Evolutionary conservation across 2,113 vertebrate species (phyloP).

Genomic region (Pangasianodon hypophthalmus): DNA sequence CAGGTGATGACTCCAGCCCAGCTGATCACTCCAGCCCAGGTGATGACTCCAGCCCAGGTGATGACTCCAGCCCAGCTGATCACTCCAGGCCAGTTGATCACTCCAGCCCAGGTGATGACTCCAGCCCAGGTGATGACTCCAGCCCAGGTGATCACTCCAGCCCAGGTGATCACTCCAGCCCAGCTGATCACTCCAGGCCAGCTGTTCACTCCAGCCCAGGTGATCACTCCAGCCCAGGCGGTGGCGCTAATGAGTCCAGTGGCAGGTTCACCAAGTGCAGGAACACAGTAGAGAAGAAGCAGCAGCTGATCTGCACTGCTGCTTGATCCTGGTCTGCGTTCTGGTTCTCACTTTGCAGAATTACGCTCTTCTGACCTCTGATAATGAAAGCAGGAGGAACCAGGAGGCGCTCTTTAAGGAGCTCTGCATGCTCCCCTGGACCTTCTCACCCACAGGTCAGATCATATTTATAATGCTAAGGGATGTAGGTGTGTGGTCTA

Average conservation of each 20-base stretch:
- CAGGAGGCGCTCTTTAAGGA: background rate
- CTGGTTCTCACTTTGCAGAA: fast-evolving
- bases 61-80: background rate
- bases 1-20: background rate
- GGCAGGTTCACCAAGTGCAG: background rate
- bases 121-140: background rate
- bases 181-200: background rate
- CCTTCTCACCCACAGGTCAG: background rate
- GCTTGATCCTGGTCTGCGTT: background rate
- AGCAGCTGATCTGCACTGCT: background rate
- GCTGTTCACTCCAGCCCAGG: too few relatives aligned
- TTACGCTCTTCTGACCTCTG: background rate
- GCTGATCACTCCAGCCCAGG: too few relatives aligned
- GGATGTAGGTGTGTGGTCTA: background rate
- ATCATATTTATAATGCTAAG: background rate
- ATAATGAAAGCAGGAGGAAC: background rate
- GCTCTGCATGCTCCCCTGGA: background rate
- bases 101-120: too few relatives aligned
- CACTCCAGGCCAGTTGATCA: too few relatives aligned
- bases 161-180: background rate
- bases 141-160: too few relatives aligned
- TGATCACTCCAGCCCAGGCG: background rate
- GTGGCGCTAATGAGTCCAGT: background rate
- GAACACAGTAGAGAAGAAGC: background rate
- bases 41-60: too few relatives aligned